phyloP scores from a whole-genome alignment of 2,113 vertebrate species.

The Crypturellus undulatus region DNA sequence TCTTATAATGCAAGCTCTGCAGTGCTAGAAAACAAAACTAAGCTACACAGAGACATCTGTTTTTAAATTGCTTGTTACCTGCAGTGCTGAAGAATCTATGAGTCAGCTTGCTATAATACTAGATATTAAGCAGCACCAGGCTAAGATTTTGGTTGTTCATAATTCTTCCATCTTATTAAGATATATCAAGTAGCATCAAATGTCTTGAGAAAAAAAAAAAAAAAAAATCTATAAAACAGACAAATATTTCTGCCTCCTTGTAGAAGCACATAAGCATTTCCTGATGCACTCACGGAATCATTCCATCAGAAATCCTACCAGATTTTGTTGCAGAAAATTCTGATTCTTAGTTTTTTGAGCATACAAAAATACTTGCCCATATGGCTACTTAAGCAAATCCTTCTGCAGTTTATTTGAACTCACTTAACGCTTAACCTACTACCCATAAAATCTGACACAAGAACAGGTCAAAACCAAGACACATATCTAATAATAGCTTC shows the following conservation, averaged over 20 bases:
- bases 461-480: background rate
- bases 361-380: background rate
- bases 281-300: background rate
- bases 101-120: background rate
- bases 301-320: background rate
- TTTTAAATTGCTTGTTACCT: background rate
- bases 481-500: background rate
- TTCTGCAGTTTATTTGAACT: background rate
- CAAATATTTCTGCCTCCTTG: background rate
- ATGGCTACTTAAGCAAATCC: background rate
- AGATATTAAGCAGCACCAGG: background rate
- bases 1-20: background rate
- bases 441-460: background rate
- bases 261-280: background rate
- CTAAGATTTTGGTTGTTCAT: background rate
- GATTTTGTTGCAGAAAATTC: constrained; percentile 1
- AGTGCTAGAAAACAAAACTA: background rate
- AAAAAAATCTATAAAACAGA: background rate
- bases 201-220: constrained; percentile 4
- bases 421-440: background rate
- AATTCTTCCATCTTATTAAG: background rate
- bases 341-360: constrained; percentile 40
- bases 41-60: background rate
- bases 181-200: background rate
- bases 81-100: background rate